Evolutionary conservation across 2,888 invertebrate species (phyloP).

Genomic region (Agrochola lota): DNA sequence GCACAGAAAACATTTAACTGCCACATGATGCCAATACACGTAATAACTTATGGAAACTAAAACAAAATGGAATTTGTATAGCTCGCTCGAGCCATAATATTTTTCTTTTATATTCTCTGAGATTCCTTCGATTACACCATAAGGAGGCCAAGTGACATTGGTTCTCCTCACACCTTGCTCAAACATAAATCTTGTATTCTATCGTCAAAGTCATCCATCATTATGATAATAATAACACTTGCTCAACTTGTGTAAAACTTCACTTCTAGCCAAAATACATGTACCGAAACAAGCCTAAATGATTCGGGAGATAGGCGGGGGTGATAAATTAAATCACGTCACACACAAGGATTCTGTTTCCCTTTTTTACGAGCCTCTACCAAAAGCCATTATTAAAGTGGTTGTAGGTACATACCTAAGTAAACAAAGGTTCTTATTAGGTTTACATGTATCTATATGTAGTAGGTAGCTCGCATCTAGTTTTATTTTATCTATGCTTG

Average conservation of each 20-base stretch:
- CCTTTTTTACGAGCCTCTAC: slow-evolving; percentile 54
- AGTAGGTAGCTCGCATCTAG: slow-evolving; percentile 3
- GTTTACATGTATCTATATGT: not conserved
- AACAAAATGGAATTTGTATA: slow-evolving; percentile 12
- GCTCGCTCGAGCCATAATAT: not conserved
- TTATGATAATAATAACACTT: slow-evolving; percentile 1
- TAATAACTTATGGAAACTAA: not conserved
- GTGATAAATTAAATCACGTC: slow-evolving; percentile 65
- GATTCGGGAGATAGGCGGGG: slow-evolving; percentile 29
- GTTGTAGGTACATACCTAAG: slow-evolving; percentile 39
- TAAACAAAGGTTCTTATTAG: slow-evolving; percentile 30
- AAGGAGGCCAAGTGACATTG: not conserved
- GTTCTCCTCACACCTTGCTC: not conserved
- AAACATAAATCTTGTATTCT: not conserved
- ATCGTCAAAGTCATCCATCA: slow-evolving; percentile 1
- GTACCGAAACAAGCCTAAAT: slow-evolving; percentile 31
- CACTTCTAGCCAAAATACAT: slow-evolving; percentile 32
- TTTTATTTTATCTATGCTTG: not conserved
- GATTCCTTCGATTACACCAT: not conserved
- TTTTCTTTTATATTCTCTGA: not conserved
- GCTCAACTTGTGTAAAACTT: slow-evolving; percentile 6
- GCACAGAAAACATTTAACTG: not conserved
- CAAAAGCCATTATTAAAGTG: slow-evolving; percentile 58
- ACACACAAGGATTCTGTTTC: slow-evolving; percentile 52
- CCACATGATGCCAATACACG: not conserved